Evolutionary conservation across 2,888 invertebrate genomes (phyloP).

Genomic region (Drosophila quasianomalipes): DNA sequence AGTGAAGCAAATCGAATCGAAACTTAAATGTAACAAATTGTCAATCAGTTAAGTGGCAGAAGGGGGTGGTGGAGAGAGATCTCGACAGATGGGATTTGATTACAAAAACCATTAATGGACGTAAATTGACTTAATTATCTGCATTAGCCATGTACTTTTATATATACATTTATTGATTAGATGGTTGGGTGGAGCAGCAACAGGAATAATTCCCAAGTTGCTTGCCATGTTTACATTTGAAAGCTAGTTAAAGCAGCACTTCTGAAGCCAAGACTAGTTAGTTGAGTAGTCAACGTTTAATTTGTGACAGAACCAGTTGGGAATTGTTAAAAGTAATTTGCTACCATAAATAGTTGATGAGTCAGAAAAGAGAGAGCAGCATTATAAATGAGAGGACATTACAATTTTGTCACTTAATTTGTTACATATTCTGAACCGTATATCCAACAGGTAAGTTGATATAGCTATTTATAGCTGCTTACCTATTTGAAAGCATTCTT

Average conservation of each 20-base stretch:
- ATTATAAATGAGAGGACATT: not conserved
- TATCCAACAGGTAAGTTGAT: not conserved
- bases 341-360: conserved; percentile 33
- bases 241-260: not conserved
- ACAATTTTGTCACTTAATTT: not conserved
- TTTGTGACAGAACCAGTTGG: conserved; percentile 27
- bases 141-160: conserved; percentile 19
- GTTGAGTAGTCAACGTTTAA: conserved; percentile 19
- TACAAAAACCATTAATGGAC: conserved; percentile 15
- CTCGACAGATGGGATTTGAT: conserved; percentile 12
- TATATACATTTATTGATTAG: conserved; percentile 6
- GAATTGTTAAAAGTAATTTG: conserved; percentile 29
- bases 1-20: conserved; percentile 42
- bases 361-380: not conserved
- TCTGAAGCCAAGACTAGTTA: conserved; percentile 3
- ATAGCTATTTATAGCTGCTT: not conserved
- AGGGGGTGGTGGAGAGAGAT: not conserved
- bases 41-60: conserved; percentile 1
- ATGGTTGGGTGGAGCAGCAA: conserved; percentile 3
- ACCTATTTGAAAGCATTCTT: not conserved
- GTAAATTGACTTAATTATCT: conserved; percentile 45
- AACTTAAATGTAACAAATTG: conserved; percentile 45
- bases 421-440: not conserved
- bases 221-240: conserved; percentile 3
- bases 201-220: conserved; percentile 3